Base-by-base conservation (phyloP, 37 sponge, comb jelly and placozoan species). In the Mnemiopsis leidyi region DNA sequence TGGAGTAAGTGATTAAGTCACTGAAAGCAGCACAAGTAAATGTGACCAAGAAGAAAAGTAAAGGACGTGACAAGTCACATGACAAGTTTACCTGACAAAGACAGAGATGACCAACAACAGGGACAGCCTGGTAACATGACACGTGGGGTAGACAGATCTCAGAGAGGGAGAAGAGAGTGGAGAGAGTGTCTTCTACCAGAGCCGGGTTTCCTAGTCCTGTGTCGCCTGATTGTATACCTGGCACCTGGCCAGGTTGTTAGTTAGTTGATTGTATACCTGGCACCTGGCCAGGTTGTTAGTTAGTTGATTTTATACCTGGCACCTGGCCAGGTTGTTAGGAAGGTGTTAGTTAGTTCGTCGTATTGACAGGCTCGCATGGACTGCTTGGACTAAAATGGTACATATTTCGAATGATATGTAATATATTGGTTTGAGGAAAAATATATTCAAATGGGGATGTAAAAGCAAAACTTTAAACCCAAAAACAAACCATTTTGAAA, bases 101-200 rank as follows among this genome's bases (percentile, higher is more conserved):
- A 40, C 90, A 85, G 24, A 85, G 61, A 26, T 23, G 2, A 7
- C 90, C 90, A 13, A 85, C 16, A 3, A 25, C 16, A n/a, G 90
- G 90, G 23, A 85, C 36, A 1, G 90, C 35, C 48, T 40, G 61
- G 5, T 85, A 39, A 2, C 24, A n/a, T 3, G 9, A 28, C 40
- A 38, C 25, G 29, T 85, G 90, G 5, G 90, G 90, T 25, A 85
- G 90, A 39, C 90, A 85, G 3, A 85, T 38, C 90, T 85, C 90
- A 0, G 90, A 38, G 0, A 85, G 32, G 1, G 90, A 85, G 40
- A 85, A 25, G 0, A 85, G 61, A 20, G 90, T 85, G 1, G 90
- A 18, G 0, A 85, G 40, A 33, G 90, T 85, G 7, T 85, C 90
- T 24, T 85, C 90, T 16, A 77, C 35, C 35, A 77, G 36, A 23